phyloP scores from a whole-genome alignment of 2,797 vertebrate species.

The Glossophaga mutica region DNA sequence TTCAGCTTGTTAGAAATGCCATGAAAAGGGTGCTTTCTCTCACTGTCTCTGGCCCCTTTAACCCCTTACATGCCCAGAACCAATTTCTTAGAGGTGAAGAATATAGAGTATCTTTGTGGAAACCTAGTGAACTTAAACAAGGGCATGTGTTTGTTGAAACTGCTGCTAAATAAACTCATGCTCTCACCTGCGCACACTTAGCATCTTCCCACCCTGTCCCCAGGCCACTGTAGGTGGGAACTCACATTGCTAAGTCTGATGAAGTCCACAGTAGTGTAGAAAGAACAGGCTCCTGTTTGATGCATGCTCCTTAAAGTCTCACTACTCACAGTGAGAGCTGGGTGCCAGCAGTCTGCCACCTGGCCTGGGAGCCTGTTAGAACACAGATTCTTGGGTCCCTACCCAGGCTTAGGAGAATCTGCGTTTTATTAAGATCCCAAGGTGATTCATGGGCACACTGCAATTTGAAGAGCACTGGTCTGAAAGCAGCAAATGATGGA shows the following conservation, averaged over 20 bases:
- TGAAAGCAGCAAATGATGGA: not conserved
- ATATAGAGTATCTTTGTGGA: not conserved
- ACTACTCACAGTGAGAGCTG: not conserved
- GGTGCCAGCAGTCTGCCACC: too few relatives aligned
- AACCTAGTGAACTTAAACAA: not conserved
- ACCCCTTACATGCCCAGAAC: conserved; percentile 64
- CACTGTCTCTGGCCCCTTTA: conserved; percentile 74
- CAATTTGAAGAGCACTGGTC: not conserved
- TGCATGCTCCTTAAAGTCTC: not conserved
- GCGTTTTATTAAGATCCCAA: not conserved
- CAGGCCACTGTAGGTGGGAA: not conserved
- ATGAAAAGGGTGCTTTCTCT: conserved; percentile 77
- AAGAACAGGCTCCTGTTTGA: not conserved
- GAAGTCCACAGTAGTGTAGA: not conserved
- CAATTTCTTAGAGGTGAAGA: conserved; percentile 25
- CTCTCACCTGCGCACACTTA: not conserved
- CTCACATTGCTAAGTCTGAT: not conserved
- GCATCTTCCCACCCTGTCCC: not conserved
- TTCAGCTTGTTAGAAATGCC: conserved; percentile 84
- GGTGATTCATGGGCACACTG: not conserved
- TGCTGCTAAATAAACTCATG: not conserved
- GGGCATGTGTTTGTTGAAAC: not conserved
- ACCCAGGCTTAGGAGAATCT: not conserved
- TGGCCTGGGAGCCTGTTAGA: not conserved
- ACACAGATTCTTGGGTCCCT: not conserved